A percentile compares a stretch with the other conserved stretches of the same genome.
phyloP scores from a whole-genome alignment of 2,113 vertebrate species.

The Cisticola juncidis region DNA sequence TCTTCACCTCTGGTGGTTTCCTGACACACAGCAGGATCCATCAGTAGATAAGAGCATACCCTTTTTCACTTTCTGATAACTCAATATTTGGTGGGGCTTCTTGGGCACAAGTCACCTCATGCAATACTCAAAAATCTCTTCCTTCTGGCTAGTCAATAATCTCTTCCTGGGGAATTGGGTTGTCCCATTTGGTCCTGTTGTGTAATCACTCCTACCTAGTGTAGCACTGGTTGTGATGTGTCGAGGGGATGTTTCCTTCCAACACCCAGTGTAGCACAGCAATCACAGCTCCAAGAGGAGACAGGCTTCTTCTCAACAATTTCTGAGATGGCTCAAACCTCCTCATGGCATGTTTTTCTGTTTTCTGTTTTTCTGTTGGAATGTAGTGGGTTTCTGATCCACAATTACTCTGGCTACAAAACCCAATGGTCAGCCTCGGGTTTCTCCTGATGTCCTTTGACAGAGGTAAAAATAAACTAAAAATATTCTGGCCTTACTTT shows the following conservation, averaged over 20 bases:
- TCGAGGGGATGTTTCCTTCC: rapidly evolving
- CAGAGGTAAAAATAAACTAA: background rate
- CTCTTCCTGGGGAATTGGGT: background rate
- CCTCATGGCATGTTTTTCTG: too few relatives aligned
- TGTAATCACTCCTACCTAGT: too few relatives aligned
- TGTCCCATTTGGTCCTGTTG: background rate
- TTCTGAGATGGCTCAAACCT: rapidly evolving
- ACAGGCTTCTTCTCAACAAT: too few relatives aligned
- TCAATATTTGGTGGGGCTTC: rapidly evolving
- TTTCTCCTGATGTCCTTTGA: background rate
- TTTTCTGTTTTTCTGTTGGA: background rate
- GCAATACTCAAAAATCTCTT: background rate
- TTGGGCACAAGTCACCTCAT: background rate
- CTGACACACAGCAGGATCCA: too few relatives aligned
- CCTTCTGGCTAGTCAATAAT: background rate
- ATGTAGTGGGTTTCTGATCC: background rate
- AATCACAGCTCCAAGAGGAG: rapidly evolving
- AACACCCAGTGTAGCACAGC: rapidly evolving
- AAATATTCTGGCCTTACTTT: background rate
- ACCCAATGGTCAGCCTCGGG: rapidly evolving
- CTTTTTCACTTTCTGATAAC: background rate
- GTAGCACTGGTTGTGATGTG: rapidly evolving
- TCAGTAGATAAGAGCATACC: background rate
- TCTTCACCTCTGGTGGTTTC: background rate
- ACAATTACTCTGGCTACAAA: background rate